phyloP scores from a whole-genome alignment of 2,113 vertebrate species.

The Salminus brasiliensis region DNA sequence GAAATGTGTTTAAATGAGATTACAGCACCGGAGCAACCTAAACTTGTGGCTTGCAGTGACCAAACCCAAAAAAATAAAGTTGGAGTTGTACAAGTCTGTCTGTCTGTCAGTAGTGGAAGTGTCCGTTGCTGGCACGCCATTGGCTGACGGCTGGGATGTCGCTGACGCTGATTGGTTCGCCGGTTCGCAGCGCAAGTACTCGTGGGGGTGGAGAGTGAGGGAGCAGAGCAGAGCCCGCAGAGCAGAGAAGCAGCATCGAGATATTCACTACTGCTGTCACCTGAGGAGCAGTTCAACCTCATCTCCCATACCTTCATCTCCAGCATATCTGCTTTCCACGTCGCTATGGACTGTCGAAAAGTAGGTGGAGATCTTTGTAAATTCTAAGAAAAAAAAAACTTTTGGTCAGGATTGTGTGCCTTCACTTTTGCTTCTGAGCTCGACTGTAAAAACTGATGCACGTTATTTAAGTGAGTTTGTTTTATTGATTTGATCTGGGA shows the following conservation, averaged over 20 bases:
- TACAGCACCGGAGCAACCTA: too few species aligned
- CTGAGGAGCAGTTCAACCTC: not conserved
- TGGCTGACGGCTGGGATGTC: not conserved
- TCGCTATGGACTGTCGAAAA: constrained; percentile 61
- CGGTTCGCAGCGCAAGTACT: not conserved
- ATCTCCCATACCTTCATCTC: not conserved
- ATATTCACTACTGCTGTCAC: not conserved
- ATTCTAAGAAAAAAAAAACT: not conserved
- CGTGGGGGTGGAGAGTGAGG: constrained; percentile 2
- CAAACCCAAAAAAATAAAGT: too few species aligned
- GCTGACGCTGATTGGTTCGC: constrained; percentile 39
- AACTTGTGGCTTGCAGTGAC: too few species aligned
- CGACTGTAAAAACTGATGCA: too few species aligned
- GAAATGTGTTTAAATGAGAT: too few species aligned
- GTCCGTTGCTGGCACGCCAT: not conserved
- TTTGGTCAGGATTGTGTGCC: not conserved
- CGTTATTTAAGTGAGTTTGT: not conserved
- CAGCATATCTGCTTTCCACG: not conserved
- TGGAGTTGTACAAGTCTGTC: too few species aligned
- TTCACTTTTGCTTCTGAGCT: not conserved
- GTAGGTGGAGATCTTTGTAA: constrained; percentile 47
- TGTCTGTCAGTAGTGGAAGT: not conserved
- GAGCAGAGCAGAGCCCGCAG: constrained; percentile 28
- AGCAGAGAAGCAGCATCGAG: not conserved
- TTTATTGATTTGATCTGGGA: not conserved